Evolutionary conservation across 2,113 vertebrate genomes (phyloP).

Genomic region (Esox niger): DNA sequence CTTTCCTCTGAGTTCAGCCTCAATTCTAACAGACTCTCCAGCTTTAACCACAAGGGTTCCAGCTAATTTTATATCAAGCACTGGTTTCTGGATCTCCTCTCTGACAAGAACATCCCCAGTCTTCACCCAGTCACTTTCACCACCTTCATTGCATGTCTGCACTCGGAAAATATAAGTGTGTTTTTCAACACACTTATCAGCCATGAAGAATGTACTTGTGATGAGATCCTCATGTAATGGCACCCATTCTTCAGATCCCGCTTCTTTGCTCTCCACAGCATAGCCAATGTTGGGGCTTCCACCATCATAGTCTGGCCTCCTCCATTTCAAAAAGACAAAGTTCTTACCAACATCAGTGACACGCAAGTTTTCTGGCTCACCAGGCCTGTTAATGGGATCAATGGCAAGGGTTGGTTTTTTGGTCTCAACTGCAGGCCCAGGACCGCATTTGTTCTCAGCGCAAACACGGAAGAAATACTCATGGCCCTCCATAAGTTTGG

Average conservation of each 20-base stretch:
- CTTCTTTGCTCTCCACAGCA: constrained; percentile 88
- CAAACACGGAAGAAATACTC: constrained; percentile 96
- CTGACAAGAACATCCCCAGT: constrained; percentile 89
- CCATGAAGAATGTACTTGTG: constrained; percentile 89
- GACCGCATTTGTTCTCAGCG: constrained; percentile 94
- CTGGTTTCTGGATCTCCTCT: constrained; percentile 93
- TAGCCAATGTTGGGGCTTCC: constrained; percentile 93
- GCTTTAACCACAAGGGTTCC: constrained; percentile 89
- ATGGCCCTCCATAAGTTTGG: constrained; percentile 88
- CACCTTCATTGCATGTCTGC: constrained; percentile 91
- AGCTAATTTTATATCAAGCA: constrained; percentile 87
- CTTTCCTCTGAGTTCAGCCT: constrained; percentile 92
- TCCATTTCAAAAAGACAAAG: constrained; percentile 90
- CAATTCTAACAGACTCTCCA: constrained; percentile 91
- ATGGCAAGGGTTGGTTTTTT: constrained; percentile 91
- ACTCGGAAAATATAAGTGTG: constrained; percentile 91
- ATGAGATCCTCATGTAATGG: constrained; percentile 83
- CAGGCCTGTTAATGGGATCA: constrained; percentile 91
- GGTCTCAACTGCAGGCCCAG: constrained; percentile 86
- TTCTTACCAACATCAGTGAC: constrained; percentile 91
- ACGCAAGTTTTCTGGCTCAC: constrained; percentile 94
- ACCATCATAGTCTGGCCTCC: constrained; percentile 92
- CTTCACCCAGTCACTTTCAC: constrained; percentile 93
- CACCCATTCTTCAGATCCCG: constrained; percentile 84
- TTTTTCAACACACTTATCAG: constrained; percentile 89